A percentile compares a stretch with the other conserved stretches of the same genome.
These are phyloP conservation scores for Anastrepha obliqua DNA, from an alignment of 1,140 invertebrate species.

Conservation along the genomic window DNA sequence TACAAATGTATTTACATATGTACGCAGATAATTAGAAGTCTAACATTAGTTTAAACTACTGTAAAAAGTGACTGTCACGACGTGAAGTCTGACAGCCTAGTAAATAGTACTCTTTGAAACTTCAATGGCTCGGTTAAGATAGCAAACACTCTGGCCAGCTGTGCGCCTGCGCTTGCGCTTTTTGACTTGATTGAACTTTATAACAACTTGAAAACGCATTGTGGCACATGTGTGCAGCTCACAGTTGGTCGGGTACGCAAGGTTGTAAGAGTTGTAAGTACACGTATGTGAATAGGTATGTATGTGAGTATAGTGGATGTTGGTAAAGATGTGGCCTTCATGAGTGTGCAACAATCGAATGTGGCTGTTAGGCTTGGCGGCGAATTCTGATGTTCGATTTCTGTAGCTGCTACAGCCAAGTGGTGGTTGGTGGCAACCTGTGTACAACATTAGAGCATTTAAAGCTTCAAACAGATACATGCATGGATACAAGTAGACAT, in stretches of 20 bases:
- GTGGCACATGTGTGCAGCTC: neutral
- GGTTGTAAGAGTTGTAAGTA: too few relatives aligned
- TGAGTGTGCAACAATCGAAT: conserved; percentile 24
- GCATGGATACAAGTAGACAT: neutral
- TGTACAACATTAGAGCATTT: neutral
- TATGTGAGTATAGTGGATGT: neutral
- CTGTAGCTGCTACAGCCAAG: neutral
- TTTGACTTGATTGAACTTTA: neutral
- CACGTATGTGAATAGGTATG: neutral
- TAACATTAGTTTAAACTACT: conserved; percentile 55
- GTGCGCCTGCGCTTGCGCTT: conserved; percentile 5
- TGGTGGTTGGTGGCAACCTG: conserved; percentile 18
- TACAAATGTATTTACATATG: neutral
- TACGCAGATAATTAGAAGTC: conserved; percentile 17
- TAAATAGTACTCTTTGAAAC: neutral
- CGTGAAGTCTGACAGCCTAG: conserved; percentile 52
- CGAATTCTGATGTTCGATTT: conserved; percentile 32
- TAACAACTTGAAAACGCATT: neutral
- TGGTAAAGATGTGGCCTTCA: neutral
- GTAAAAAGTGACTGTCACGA: conserved; percentile 57
- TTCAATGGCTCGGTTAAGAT: neutral
- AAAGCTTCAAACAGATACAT: neutral
- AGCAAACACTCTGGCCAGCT: neutral
- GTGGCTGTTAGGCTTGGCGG: neutral
- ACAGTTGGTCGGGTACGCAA: neutral